phyloP scores from a whole-genome alignment of 2,797 vertebrate species.

The Enteromius treurensis region DNA sequence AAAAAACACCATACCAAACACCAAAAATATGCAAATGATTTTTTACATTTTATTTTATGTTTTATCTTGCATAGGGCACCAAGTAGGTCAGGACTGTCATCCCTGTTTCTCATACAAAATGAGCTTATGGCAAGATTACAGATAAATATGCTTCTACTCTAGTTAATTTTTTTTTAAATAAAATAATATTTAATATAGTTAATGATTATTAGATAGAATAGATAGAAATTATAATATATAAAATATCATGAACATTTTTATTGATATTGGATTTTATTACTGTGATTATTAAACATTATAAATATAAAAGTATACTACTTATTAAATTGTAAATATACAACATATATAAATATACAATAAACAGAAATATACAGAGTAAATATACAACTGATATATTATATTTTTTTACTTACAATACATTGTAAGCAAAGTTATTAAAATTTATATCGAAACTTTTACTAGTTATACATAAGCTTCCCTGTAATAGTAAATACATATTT shows the following conservation, averaged over 20 bases:
- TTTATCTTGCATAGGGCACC: background rate
- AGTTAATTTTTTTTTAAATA: background rate
- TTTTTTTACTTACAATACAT: background rate
- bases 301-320: background rate
- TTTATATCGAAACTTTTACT: too few species aligned
- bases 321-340: too few species aligned
- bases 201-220: background rate
- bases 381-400: background rate
- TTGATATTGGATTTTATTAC: background rate
- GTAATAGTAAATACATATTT: conserved; percentile 10
- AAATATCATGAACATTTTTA: background rate
- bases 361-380: too few species aligned
- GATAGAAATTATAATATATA: background rate
- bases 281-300: background rate
- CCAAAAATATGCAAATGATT: too few species aligned
- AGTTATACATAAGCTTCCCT: background rate
- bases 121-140: background rate
- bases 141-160: background rate
- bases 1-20: too few species aligned
- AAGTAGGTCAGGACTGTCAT: background rate
- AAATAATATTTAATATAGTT: background rate
- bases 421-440: background rate
- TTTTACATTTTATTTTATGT: background rate
- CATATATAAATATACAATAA: too few species aligned
- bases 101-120: background rate